A percentile compares a stretch with the other conserved stretches of the same genome.
Evolutionary conservation across 2,113 vertebrate genomes (phyloP).

Genomic region (Tringa solitaria): DNA sequence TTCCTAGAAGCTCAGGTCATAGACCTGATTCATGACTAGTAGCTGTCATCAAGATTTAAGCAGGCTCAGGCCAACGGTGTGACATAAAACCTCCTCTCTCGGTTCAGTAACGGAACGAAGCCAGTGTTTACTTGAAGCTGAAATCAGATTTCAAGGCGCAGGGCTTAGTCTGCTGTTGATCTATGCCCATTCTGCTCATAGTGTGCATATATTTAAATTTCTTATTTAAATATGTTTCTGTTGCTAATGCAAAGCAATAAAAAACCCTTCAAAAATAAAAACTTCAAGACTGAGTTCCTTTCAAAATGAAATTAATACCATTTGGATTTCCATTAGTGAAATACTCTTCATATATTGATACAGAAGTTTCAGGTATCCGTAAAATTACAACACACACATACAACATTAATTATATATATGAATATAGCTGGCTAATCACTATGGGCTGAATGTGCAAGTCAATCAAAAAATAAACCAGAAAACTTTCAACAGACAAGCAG

Average conservation of each 20-base stretch:
- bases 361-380: not conserved
- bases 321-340: not conserved
- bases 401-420: not conserved
- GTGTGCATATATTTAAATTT: not conserved
- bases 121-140: not conserved
- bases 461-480: not conserved
- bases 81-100: not conserved
- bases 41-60: not conserved
- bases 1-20: not conserved
- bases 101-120: rapidly evolving
- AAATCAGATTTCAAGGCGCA: not conserved
- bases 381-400: not conserved
- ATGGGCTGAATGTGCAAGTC: not conserved
- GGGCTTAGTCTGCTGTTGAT: not conserved
- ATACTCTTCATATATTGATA: not conserved
- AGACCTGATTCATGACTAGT: not conserved
- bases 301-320: not conserved
- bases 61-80: not conserved
- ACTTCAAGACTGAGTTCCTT: not conserved
- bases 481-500: not conserved
- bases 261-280: not conserved
- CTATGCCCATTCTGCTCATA: not conserved
- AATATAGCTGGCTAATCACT: not conserved
- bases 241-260: not conserved
- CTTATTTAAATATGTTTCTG: not conserved